Evolutionary conservation across 2,113 vertebrate species (phyloP), one percentile per base, ranked within the genome.

Genomic region (Myxocyprinus asiaticus): DNA sequence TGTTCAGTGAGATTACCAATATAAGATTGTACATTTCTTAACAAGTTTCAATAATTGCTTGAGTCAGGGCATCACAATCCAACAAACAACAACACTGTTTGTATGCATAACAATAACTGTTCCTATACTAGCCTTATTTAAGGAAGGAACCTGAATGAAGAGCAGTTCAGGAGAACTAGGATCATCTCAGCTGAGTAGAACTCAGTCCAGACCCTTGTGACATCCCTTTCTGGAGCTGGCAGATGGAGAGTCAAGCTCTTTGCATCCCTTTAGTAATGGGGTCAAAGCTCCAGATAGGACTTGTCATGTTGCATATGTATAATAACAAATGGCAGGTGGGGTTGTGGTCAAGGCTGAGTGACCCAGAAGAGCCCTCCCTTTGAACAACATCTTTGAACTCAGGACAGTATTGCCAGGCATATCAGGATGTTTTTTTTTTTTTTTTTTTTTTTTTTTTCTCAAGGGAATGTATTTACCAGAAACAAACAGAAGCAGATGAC

Each of bases 321-420:
- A 84, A 81, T 81, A 78, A 81, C 78, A 64, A 55, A 65, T 82
- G 76, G 73, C 80, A 79, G 65, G 58, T 74, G 66, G 76, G 68
- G 62, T 45, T 76, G 15, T 78, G 62, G 79, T 81, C 75, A 75
- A 67, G 81, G 47, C 65, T 14, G 75, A 61, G 61, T 45, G 67
- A 55, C 71, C 65, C 74, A 62, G 45, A 66, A 62, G 74, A 84
- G 56, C 12, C 43, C 33, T 72, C 64, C 68, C 69, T 53, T 66
- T 63, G 74, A 74, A 79, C 50, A 68, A 48, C 71, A 81, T 80
- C 82, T 82, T 72, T 85, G 84, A 85, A 85, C 82, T 74, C 45
- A 5, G 11, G 67, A 62, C 68, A 17, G 47, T 82, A 72, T 58
- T 67, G 7, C 78, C 74, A 66, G 50, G 78, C 66, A 58, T 43